phyloP scores from a whole-genome alignment of 2,797 vertebrate genomes.

The Sitta carolinensis region DNA sequence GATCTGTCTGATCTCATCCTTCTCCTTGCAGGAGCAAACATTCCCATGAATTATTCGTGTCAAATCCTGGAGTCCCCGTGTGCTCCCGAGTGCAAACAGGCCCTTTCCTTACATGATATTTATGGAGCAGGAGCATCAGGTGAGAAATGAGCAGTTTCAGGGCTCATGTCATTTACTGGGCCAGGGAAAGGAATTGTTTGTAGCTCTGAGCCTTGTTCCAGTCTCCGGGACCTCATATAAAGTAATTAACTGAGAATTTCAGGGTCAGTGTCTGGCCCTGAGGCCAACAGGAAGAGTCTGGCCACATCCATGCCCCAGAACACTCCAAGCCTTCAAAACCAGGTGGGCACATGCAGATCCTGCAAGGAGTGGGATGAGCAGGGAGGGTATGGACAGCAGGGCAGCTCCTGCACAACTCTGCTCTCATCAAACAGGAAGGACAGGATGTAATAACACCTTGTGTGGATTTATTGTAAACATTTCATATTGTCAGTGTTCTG shows the following conservation, averaged over 20 bases:
- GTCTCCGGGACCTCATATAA: neutral
- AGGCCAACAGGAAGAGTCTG: neutral
- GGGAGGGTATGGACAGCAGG: neutral
- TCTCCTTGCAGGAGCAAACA: neutral
- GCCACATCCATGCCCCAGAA: neutral
- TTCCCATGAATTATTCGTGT: neutral
- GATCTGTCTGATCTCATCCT: neutral
- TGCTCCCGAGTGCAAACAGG: neutral
- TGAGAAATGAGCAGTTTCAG: neutral
- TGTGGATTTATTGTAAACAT: neutral
- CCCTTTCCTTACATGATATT: neutral
- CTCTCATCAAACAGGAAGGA: neutral
- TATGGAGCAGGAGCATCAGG: neutral
- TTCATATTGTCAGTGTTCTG: neutral
- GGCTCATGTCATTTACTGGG: neutral
- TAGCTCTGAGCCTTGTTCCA: neutral
- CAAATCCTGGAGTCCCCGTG: neutral
- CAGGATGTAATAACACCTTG: neutral
- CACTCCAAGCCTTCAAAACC: neutral
- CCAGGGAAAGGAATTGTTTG: neutral
- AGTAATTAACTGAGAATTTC: neutral
- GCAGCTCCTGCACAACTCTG: neutral
- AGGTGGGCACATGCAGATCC: neutral
- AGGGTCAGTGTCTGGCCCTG: neutral
- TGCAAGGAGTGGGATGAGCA: neutral